A percentile compares a stretch with the other conserved stretches of the same genome.
phyloP scores from a whole-genome alignment of 1,140 invertebrate species.

The Druon quercuslanigerum region DNA sequence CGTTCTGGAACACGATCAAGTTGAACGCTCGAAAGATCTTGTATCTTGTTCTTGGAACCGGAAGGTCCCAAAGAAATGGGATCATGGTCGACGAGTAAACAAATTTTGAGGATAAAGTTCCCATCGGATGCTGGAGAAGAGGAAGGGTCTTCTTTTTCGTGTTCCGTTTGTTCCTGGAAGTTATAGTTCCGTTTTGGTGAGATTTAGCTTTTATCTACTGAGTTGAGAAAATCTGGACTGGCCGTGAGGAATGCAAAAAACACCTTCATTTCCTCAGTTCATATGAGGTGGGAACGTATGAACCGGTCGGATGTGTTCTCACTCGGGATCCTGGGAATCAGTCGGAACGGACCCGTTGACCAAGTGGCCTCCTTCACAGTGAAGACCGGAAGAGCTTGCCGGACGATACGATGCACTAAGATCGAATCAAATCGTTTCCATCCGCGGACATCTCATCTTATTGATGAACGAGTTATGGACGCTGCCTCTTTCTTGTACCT shows the following conservation, averaged over 20 bases:
- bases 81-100: slow-evolving; percentile 59
- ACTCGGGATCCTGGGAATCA: slow-evolving; percentile 71
- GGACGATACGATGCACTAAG: slow-evolving; percentile 19
- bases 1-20: slow-evolving; percentile 55
- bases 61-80: slow-evolving; percentile 52
- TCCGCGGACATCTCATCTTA: background rate
- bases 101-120: slow-evolving; percentile 42
- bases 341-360: slow-evolving; percentile 71
- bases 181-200: background rate
- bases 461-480: background rate
- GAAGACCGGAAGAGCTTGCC: slow-evolving; percentile 67
- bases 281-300: slow-evolving; percentile 51
- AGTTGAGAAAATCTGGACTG: slow-evolving; percentile 27
- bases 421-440: background rate
- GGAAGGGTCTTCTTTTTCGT: slow-evolving; percentile 24
- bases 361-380: slow-evolving; percentile 72
- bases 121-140: slow-evolving; percentile 32
- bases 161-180: background rate
- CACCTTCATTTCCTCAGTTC: slow-evolving; percentile 40
- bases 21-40: slow-evolving; percentile 35
- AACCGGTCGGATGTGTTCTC: slow-evolving; percentile 72
- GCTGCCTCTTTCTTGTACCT: too few relatives aligned
- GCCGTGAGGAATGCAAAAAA: slow-evolving; percentile 33
- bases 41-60: slow-evolving; percentile 47
- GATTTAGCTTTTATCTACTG: slow-evolving; percentile 3